These are phyloP conservation scores for Apis cerana DNA, from an alignment of 1,140 invertebrate genomes.

Conservation along the genomic window DNA sequence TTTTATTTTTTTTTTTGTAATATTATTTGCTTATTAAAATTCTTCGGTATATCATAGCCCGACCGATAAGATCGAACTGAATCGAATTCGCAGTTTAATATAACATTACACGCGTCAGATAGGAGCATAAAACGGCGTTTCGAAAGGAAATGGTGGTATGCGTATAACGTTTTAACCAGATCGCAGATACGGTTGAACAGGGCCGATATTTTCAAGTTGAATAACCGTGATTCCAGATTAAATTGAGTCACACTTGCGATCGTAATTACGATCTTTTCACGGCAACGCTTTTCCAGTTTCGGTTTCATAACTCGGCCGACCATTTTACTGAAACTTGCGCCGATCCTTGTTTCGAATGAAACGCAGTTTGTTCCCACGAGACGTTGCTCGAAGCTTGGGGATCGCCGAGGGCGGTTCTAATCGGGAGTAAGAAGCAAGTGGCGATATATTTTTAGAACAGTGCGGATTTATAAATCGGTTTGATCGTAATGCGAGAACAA, in stretches of 20 bases:
- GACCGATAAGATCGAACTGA: neutral
- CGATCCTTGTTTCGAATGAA: neutral
- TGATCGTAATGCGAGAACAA: neutral
- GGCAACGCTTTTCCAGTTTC: neutral
- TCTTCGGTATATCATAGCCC: neutral
- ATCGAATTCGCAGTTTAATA: neutral
- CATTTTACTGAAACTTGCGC: neutral
- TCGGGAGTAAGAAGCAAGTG: neutral
- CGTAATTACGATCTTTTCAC: neutral
- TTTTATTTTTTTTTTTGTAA: neutral
- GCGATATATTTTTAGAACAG: neutral
- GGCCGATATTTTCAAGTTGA: conserved; percentile 1
- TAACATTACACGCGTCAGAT: neutral
- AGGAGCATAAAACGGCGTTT: conserved; percentile 25
- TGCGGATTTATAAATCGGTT: neutral
- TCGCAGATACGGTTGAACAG: neutral
- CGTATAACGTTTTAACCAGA: neutral
- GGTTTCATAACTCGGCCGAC: neutral
- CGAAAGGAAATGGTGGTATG: neutral
- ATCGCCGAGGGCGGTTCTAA: neutral
- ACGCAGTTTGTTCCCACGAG: neutral
- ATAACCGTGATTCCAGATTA: neutral
- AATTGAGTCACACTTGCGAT: neutral
- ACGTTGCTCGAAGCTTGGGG: neutral
- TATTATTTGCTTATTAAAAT: conserved; percentile 17